Percentiles rank a stretch among this genome's conserved stretches.
These are phyloP conservation scores for Sphinx pinastri DNA, from an alignment of 2,888 invertebrate genomes.

Conservation along the genomic window DNA sequence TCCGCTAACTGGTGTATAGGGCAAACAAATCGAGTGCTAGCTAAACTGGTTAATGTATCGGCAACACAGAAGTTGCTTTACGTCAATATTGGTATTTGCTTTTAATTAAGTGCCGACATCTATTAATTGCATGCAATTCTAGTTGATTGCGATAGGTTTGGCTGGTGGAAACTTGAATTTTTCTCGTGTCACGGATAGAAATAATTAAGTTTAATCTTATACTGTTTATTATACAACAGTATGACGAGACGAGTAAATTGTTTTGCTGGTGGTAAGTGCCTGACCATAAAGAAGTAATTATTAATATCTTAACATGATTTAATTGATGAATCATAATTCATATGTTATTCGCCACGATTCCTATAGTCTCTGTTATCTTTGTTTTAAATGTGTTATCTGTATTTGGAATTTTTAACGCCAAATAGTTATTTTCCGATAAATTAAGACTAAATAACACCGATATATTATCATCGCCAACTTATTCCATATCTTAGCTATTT, in stretches of 20 bases:
- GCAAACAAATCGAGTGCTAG: slow-evolving; percentile 38
- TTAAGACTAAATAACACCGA: background rate
- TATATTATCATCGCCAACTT: background rate
- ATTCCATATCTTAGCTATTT: background rate
- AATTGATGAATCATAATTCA: too few species aligned
- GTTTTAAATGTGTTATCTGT: too few species aligned
- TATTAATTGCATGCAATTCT: slow-evolving; percentile 20
- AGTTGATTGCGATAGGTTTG: background rate
- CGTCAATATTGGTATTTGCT: slow-evolving; percentile 37
- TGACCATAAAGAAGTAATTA: too few species aligned
- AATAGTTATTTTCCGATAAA: background rate
- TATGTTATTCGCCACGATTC: too few species aligned
- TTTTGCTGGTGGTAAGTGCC: too few species aligned
- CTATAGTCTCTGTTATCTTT: too few species aligned
- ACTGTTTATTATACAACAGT: background rate
- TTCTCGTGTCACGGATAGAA: too few species aligned
- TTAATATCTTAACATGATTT: too few species aligned
- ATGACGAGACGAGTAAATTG: too few species aligned
- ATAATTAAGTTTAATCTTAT: background rate
- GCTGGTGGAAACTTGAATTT: background rate
- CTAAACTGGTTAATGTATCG: slow-evolving; percentile 38
- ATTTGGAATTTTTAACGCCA: too few species aligned
- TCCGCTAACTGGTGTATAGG: slow-evolving; percentile 36
- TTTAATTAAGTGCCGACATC: slow-evolving; percentile 36
- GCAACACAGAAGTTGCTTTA: slow-evolving; percentile 29